Percentiles rank a stretch among this genome's conserved stretches.
Evolutionary conservation across 2,888 invertebrate species (phyloP).

Genomic region (Drosophila differens): DNA sequence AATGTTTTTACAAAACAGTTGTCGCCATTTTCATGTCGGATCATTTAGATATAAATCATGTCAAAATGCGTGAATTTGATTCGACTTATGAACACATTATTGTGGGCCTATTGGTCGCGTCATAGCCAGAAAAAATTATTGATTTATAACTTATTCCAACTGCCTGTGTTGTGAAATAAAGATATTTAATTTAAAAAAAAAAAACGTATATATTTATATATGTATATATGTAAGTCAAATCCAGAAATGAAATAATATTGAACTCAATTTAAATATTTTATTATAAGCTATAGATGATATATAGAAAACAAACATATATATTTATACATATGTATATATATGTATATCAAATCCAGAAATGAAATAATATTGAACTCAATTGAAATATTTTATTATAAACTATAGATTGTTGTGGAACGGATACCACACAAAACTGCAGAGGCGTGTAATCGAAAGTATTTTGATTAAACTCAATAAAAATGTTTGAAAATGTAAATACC

Average conservation of each 20-base stretch:
- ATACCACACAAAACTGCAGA: not conserved
- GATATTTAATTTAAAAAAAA: not conserved
- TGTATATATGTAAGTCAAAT: not conserved
- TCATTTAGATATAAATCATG: slow-evolving; percentile 64
- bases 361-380: not conserved
- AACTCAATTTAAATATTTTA: not conserved
- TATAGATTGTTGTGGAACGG: not conserved
- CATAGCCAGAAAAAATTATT: not conserved
- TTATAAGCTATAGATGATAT: too few relatives aligned
- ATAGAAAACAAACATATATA: too few relatives aligned
- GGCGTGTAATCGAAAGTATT: not conserved
- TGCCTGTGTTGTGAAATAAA: slow-evolving; percentile 9
- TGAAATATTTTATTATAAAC: not conserved
- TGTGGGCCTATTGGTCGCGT: not conserved
- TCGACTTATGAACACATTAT: slow-evolving; percentile 45
- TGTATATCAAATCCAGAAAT: not conserved
- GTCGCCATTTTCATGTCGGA: slow-evolving; percentile 67
- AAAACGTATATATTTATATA: not conserved
- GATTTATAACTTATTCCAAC: slow-evolving; percentile 1
- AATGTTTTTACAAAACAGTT: slow-evolving; percentile 79
- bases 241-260: not conserved
- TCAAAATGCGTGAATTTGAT: slow-evolving; percentile 65
- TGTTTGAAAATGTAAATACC: not conserved
- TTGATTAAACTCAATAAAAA: not conserved
- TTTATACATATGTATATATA: not conserved